Base-by-base conservation (phyloP, 2,113 vertebrate species). In the Cryptoleucopteryx plumbea region DNA sequence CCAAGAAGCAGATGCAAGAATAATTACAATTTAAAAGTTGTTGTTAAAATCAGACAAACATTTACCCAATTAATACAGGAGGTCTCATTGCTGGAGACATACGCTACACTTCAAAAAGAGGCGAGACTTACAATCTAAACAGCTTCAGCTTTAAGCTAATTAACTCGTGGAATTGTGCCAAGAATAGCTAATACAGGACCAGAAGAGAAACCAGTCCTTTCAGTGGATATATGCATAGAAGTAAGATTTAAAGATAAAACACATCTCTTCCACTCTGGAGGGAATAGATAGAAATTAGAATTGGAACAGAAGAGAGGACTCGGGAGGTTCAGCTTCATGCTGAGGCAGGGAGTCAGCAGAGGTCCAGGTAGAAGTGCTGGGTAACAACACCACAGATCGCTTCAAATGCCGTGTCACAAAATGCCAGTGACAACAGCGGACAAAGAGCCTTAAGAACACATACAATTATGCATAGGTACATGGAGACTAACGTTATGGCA, bases 61-160 rank as follows among this genome's bases (percentile, higher is more conserved):
- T 85, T 95, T 82, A 59, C 34, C 21, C 52, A 94, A 42, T 58
- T 88, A 94, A 85, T 52, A 83, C 36, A 82, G 58, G 27, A 87
- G 55, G 31, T 75, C 62, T 93, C 16, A 22, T 48, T 68, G 40
- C 74, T 90, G 48, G 70, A 85, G 56, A 86, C 48, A 71, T 42
- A 88, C 0, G 2, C 32, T 82, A 75, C 56, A 77, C 40, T 80
- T 96, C 78, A 85, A 56, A 56, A 88, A 86, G 79, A 94, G 73
- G 56, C 63, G 55, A 96, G 65, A 88, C 55, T 84, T 74, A 40
- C 27, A 90, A 72, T 59, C 62, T 88, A 55, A 96, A 93, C 61
- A 94, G 71, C 85, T 93, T 80, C 90, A 88, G 70, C 52, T 88
- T 88, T 93, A 23, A 96, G 67, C 88, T 93, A 87, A 94, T 95